Evolutionary conservation across 2,113 vertebrate species (phyloP), one percentile per base, ranked within the genome.

Genomic region (Oryzias melastigma): DNA sequence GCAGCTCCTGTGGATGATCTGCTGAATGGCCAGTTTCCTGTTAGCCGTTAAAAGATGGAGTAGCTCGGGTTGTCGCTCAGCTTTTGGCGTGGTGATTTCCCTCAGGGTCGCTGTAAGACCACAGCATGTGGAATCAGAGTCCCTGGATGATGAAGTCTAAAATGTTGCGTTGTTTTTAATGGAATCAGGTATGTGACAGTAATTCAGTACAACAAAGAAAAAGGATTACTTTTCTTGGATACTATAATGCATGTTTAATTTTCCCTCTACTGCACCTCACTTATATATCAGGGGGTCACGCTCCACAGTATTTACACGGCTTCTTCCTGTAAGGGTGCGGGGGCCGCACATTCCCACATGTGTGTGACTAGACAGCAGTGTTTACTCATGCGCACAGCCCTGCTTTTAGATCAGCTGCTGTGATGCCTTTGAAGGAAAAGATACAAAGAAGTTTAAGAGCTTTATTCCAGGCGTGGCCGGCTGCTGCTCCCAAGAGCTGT

Each of bases 1-100:
- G 61, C 68, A 43, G 62, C 70, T 43, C 27, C 68, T 62, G 68
- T 56, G 67, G 57, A 78, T 69, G 68, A 81, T 83, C 50, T 84
- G 85, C 82, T 84, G 87, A 87, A 76, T 75, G 58, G 78, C 54
- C 78, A 73, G 57, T 83, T 81, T 83, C 75, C 75, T 74, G 64
- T 70, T 83, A 80, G 77, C 80, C 77, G 80, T 74, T 70, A 52
- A 57, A 75, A 35, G 77, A 79, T 46, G 14, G 44, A 73, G 75
- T 19, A 15, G 29, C 12, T 51, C 25, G 52, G 50, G 24, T 6
- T 41, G 19, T 52, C 53, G 51, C 48, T 43, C 19, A 14, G 63
- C 51, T 69, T 55, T 20, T 20, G 5, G 4, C 62, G 48, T 29
- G 19, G 7, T 49, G 65, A 65, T 59, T 73, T 71, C 62, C 66